phyloP scores from a whole-genome alignment of 2,888 invertebrate species.

The Ypsolopha scabrella region DNA sequence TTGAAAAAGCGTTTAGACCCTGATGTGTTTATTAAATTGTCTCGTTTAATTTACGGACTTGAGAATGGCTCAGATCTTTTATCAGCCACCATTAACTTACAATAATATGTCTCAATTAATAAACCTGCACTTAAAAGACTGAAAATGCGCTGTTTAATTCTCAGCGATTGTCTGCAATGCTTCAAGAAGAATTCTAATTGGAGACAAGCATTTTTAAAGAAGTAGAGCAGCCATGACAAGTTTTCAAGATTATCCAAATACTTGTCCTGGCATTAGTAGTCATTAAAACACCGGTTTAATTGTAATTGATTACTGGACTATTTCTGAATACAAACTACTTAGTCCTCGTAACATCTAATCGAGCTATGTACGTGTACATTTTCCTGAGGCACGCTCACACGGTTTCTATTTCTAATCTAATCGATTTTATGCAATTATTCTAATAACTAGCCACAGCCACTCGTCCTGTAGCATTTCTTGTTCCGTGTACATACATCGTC shows the following conservation, averaged over 20 bases:
- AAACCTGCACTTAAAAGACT: not conserved
- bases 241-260: not conserved
- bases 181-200: not conserved
- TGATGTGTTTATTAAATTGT: conserved; percentile 67
- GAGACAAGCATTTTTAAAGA: not conserved
- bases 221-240: not conserved
- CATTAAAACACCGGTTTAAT: conserved; percentile 1
- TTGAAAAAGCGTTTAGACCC: conserved; percentile 54
- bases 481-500: conserved; percentile 42
- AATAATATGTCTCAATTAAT: not conserved
- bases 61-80: not conserved
- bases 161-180: not conserved
- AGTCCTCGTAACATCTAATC: not conserved
- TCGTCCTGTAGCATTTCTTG: conserved; percentile 41
- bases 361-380: not conserved
- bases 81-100: not conserved
- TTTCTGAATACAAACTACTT: not conserved
- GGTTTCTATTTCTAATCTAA: conserved; percentile 16
- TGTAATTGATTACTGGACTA: conserved; percentile 1
- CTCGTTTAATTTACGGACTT: conserved; percentile 44
- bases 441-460: conserved; percentile 27
- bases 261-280: not conserved
- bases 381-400: not conserved
- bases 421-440: conserved; percentile 50
- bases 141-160: not conserved